Base-by-base conservation (phyloP, 1,140 invertebrate genomes). In the Teleogryllus occipitalis region DNA sequence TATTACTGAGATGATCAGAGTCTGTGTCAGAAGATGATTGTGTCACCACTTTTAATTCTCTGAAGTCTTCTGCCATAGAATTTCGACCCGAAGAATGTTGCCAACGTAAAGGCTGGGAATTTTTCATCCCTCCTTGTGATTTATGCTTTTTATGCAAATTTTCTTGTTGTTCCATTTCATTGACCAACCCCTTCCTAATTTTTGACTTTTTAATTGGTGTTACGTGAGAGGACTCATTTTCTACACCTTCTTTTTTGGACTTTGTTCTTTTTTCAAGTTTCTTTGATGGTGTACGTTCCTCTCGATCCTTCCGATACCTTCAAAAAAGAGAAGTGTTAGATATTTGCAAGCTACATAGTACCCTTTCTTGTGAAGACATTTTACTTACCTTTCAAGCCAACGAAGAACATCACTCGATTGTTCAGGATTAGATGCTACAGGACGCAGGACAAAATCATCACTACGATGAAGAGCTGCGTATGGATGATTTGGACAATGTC, bases 401-500 rank as follows among this genome's bases (percentile, higher is more conserved):
- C 86, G 84, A 8, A 87, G 85, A 8, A 91, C 88, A 80, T 89
- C 89, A 81, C 88, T 88, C 46, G 89, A 88, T 78, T 89, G 85
- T 54, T 88, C 88, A 12, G 87, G 88, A 77, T 88, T 88, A 1
- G 86, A 85, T 5, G 87, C 85, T 47, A 89, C 86, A 4, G 88
- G 86, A 76, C 89, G 88, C 10, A 90, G 82, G 78, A 88, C 87
- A 80, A 89, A 86, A 65, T 90, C 88, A 75, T 89, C 87, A 83
- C 86, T 86, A 79, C 91, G 84, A 80, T 88, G 89, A 14, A 92
- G 83, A 74, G 88, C 87, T 18, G 88, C 87, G 79, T 89, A 88
- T 0, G 91, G 90, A 87, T 92, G 90, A 82, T 90, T 88, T 6
- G 91, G 88, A 82, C 93, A 95, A 82, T 93, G 93, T 47, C 93